These are phyloP conservation scores for Eonycteris spelaea DNA, from an alignment of 2,113 vertebrate genomes.

Conservation along the genomic window DNA sequence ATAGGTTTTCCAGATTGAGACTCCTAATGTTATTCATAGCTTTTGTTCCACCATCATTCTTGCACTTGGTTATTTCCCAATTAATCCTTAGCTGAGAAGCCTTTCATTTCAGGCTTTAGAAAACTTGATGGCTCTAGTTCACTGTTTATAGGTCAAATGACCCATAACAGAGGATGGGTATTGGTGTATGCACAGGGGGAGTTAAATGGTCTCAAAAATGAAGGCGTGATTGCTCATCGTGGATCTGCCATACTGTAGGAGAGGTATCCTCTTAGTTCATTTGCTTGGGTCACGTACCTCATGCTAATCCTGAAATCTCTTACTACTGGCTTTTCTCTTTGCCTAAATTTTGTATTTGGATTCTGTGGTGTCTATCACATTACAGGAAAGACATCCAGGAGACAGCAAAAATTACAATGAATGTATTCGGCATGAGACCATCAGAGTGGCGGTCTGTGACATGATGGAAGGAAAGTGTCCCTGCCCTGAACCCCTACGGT, in stretches of 20 bases:
- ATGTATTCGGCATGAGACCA: conserved; percentile 97
- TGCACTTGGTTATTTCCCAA: not conserved
- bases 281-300: not conserved
- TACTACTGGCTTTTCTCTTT: not conserved
- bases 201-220: not conserved
- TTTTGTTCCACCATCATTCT: not conserved
- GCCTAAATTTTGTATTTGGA: not conserved
- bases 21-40: not conserved
- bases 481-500: conserved; percentile 95
- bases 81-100: not conserved
- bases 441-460: conserved; percentile 97
- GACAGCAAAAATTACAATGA: conserved; percentile 99
- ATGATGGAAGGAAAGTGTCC: conserved; percentile 97
- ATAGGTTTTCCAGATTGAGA: not conserved
- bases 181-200: not conserved
- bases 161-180: not conserved
- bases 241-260: not conserved
- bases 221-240: not conserved
- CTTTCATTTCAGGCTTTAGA: not conserved
- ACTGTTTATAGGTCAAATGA: not conserved
- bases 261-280: not conserved
- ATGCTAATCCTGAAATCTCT: not conserved
- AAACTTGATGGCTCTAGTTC: not conserved
- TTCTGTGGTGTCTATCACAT: conserved; percentile 37
- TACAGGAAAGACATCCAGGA: conserved; percentile 96